phyloP scores from a whole-genome alignment of 2,888 invertebrate genomes.

The Diadegma fenestrale region DNA sequence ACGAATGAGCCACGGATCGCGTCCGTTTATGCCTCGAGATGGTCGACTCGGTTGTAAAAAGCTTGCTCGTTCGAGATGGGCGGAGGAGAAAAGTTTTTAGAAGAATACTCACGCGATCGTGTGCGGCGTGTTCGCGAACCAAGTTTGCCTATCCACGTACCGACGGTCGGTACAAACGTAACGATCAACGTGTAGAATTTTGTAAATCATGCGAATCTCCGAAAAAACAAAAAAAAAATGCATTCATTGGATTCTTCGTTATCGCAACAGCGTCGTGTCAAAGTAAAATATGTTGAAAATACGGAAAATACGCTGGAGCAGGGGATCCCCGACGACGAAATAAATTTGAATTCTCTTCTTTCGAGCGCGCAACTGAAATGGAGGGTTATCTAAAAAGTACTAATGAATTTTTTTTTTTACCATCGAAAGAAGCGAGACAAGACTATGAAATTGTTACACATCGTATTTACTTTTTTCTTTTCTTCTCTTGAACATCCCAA shows the following conservation, averaged over 20 bases:
- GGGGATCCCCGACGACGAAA: background rate
- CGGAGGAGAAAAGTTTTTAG: background rate
- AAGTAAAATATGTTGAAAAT: background rate
- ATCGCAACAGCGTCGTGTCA: background rate
- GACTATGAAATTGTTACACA: constrained; percentile 35
- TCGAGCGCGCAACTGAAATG: background rate
- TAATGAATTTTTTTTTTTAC: background rate
- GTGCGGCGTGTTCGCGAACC: constrained; percentile 1
- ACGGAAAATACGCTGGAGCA: background rate
- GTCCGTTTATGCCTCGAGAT: background rate
- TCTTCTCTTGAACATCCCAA: constrained; percentile 41
- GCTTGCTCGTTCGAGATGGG: background rate
- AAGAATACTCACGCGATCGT: background rate
- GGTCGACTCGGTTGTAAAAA: constrained; percentile 13
- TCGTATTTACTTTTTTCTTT: constrained; percentile 40
- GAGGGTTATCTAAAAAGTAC: constrained; percentile 14
- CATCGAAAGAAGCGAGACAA: constrained; percentile 50
- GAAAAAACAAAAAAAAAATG: too few relatives aligned
- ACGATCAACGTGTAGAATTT: background rate
- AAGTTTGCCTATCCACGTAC: background rate
- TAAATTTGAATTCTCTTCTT: background rate
- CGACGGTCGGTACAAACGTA: constrained; percentile 20
- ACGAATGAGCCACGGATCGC: constrained; percentile 44
- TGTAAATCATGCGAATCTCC: background rate
- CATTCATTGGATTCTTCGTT: background rate